Evolutionary conservation across 2,888 invertebrate genomes (phyloP).

Genomic region (Rhaphigaster nebulosa): DNA sequence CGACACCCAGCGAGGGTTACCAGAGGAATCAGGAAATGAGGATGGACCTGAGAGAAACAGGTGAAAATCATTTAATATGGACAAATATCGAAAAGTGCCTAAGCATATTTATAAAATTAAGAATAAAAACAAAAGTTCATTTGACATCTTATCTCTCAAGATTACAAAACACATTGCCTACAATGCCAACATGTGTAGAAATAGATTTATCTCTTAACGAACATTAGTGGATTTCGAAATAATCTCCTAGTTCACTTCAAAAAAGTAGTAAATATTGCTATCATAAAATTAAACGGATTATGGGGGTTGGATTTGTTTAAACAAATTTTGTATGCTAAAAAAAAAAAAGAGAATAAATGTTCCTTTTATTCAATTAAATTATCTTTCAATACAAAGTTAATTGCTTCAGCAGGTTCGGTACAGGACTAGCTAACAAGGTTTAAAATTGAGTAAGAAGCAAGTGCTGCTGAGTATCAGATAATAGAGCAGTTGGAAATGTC

Average conservation of each 20-base stretch:
- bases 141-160: background rate
- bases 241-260: background rate
- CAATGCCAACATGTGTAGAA: background rate
- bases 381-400: background rate
- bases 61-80: background rate
- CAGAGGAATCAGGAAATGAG: too few species aligned
- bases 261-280: background rate
- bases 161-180: constrained; percentile 35
- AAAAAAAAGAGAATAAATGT: too few species aligned
- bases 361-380: too few species aligned
- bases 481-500: background rate
- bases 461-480: background rate
- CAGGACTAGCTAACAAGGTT: background rate
- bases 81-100: background rate
- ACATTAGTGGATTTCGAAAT: background rate
- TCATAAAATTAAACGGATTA: too few species aligned
- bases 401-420: background rate
- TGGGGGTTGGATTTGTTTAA: too few species aligned
- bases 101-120: background rate
- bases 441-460: background rate
- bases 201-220: background rate
- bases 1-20: too few species aligned
- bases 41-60: background rate
- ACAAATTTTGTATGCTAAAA: too few species aligned
- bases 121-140: background rate